These are phyloP conservation scores for Lateolabrax maculatus DNA, from an alignment of 2,797 vertebrate genomes.

Conservation along the genomic window DNA sequence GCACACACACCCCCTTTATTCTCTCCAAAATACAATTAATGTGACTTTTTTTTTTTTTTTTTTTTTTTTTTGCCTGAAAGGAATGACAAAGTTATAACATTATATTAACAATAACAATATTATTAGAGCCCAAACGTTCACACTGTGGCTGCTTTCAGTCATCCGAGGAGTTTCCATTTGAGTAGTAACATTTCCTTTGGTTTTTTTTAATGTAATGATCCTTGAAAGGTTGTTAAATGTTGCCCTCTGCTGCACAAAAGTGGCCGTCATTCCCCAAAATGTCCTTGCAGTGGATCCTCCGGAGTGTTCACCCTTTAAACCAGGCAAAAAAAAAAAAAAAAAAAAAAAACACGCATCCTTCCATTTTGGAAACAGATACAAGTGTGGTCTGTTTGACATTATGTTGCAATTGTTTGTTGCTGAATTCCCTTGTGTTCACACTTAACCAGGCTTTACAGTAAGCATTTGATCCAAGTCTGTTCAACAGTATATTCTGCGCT, in stretches of 20 bases:
- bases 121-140: conserved; percentile 5
- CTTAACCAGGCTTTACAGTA: background rate
- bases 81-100: no score
- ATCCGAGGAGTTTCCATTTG: background rate
- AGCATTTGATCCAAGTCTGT: background rate
- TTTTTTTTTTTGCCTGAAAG: no score
- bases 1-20: background rate
- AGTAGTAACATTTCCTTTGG: background rate
- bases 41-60: background rate
- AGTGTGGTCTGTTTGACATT: background rate
- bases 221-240: conserved; percentile 30
- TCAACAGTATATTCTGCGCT: background rate
- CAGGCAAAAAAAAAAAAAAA: background rate
- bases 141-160: background rate
- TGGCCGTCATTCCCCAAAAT: background rate
- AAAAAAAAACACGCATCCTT: no score
- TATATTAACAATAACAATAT: no score
- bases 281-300: background rate
- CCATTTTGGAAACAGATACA: background rate
- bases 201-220: background rate
- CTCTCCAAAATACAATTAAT: background rate
- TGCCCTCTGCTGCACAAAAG: conserved; percentile 63
- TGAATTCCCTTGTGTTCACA: background rate
- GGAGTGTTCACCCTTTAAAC: background rate
- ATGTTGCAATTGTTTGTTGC: background rate